Evolutionary conservation across 64 coral and sea anemone species (phyloP), one percentile per base, ranked within the genome.

Genomic region (Acropora yongei): DNA sequence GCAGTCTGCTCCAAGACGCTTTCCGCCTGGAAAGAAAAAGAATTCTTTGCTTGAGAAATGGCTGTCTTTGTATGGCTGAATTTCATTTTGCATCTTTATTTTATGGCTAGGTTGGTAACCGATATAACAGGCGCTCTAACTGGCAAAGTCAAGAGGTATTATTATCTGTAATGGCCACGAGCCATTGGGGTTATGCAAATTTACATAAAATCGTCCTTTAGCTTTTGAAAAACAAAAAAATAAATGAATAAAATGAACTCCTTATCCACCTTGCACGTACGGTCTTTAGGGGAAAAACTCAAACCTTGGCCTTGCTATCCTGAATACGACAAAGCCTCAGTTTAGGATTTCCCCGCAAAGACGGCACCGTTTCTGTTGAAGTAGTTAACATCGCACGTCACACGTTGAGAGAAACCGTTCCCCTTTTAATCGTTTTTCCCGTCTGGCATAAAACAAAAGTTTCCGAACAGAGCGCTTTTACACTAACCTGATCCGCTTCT

Each of bases 371-470:
- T 14, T 67, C 5, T 67, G 63, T 67, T 67, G 1, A 67, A 67
- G 63, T 67, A 67, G 7, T 67, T 67, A 55, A 80, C 19, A 75
- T 94, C 65, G 51, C 80, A 68, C 47, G 5, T 1, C 17, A 67
- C 63, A 67, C 63, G 6, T 67, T 67, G 10, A 67, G 63, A 67
- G 63, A 67, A 67, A 13, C 17, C 0, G 5, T 67, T 67, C 10
- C 63, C 63, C 63, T 67, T 14, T 67, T 13, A 67, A 2, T 67
- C 63, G 63, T 67, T 67, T 67, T 67, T 67, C 63, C 63, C 63
- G 17, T 67, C 63, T 67, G 63, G 63, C 63, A 67, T 67, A 67
- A 67, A 67, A 67, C 8, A 8, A 67, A 67, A 14, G 63, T 67
- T 67, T 67, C 63, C 11, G 5, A 67, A 67, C 17, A 67, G 63